Evolutionary conservation across 2,888 invertebrate species (phyloP).

Genomic region (Penaeus monodon): DNA sequence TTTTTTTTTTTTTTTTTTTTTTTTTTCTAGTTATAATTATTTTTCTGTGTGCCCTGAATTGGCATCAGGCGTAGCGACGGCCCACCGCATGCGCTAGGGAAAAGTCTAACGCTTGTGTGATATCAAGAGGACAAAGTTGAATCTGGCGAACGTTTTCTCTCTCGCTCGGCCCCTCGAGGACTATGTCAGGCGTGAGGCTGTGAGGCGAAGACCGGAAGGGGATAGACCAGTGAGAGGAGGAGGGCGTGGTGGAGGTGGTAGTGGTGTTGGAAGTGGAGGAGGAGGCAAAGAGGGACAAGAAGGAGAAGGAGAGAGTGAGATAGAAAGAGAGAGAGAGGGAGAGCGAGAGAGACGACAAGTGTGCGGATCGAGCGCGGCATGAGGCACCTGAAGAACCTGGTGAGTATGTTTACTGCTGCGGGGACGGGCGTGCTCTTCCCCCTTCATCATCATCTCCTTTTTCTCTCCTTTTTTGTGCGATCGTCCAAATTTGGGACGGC

Average conservation of each 20-base stretch:
- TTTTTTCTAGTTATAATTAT: no score
- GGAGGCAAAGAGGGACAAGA: neutral
- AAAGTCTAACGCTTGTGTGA: no score
- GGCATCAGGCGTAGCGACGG: no score
- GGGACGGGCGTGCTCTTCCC: neutral
- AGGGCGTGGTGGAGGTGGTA: neutral
- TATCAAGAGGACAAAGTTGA: no score
- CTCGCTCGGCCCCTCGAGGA: no score
- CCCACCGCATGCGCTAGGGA: no score
- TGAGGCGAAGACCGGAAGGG: neutral
- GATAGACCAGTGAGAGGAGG: neutral
- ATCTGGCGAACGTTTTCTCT: no score
- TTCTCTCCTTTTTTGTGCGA: neutral
- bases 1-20: no score
- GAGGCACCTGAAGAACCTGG: neutral
- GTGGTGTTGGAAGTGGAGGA: neutral
- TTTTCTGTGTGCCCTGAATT: no score
- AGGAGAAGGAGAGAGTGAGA: neutral
- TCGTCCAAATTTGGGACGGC: no score
- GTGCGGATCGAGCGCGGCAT: neutral
- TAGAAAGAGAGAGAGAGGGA: neutral
- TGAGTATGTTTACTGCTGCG: neutral
- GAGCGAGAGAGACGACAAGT: neutral
- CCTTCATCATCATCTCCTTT: slow-evolving; percentile 6
- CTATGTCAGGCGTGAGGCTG: neutral